Conservation (phyloP, 2,888 invertebrate genomes). For the Agonum fuliginosum region DNA sequence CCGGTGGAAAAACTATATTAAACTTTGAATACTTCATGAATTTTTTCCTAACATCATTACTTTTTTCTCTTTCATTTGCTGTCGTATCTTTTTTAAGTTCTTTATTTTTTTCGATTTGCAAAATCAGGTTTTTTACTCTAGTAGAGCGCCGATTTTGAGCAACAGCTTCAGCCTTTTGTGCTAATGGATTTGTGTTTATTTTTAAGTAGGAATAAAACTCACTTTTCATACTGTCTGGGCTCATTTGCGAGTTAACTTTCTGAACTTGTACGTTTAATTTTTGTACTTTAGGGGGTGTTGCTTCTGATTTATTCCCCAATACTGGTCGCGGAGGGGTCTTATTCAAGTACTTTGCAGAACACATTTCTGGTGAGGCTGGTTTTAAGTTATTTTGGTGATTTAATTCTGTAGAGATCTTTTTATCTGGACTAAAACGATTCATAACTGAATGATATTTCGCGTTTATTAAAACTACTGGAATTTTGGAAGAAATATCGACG, state of each 20-base stretch:
- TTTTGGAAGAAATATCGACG: background rate
- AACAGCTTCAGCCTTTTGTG: constrained; percentile 66
- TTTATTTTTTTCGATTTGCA: constrained; percentile 65
- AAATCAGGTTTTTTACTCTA: constrained; percentile 68
- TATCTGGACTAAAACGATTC: constrained; percentile 14
- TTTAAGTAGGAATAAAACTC: constrained; percentile 70
- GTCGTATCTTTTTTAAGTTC: constrained; percentile 51
- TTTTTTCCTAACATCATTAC: constrained; percentile 40
- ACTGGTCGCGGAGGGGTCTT: constrained; percentile 1
- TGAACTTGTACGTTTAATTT: constrained; percentile 17
- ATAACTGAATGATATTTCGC: constrained; percentile 33
- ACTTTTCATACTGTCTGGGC: constrained; percentile 69
- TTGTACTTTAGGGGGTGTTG: constrained; percentile 18
- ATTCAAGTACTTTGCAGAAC: background rate
- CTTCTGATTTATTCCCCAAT: background rate
- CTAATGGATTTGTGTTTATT: constrained; percentile 69
- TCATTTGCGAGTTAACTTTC: constrained; percentile 62
- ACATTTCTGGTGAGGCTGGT: constrained; percentile 1
- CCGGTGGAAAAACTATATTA: constrained; percentile 31
- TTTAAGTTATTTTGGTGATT: background rate
- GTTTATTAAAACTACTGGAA: constrained; percentile 32
- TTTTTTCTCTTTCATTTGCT: constrained; percentile 45
- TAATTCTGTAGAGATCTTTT: constrained; percentile 10
- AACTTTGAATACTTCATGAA: constrained; percentile 53
- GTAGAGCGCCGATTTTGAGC: constrained; percentile 68